These are phyloP conservation scores for Geotrypetes seraphini DNA, from an alignment of 2,797 vertebrate species.

Conservation along the genomic window DNA sequence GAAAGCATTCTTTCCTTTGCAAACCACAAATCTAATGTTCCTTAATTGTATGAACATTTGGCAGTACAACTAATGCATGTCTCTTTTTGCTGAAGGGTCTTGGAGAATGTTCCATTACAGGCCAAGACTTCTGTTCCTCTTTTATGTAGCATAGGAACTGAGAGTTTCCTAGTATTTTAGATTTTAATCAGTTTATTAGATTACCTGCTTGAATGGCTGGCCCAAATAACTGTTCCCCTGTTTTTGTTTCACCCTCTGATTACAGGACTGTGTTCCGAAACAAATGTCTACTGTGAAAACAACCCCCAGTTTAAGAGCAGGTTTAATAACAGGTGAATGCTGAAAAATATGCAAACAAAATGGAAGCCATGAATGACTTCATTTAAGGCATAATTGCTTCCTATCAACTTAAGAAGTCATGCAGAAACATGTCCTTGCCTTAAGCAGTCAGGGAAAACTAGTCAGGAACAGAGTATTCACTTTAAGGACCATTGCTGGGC, in stretches of 20 bases:
- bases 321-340: conserved; percentile 70
- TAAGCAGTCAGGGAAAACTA: conserved; percentile 52
- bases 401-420: conserved; percentile 74
- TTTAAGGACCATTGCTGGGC: conserved; percentile 60
- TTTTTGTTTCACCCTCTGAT: conserved; percentile 62
- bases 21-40: too few relatives aligned
- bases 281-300: conserved; percentile 66
- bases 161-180: conserved; percentile 56
- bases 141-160: too few relatives aligned
- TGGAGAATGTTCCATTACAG: too few relatives aligned
- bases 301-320: conserved; percentile 65
- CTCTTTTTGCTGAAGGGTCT: too few relatives aligned
- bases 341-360: conserved; percentile 73
- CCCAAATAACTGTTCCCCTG: conserved; percentile 58
- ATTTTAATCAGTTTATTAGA: conserved; percentile 55
- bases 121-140: too few relatives aligned
- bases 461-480: conserved; percentile 61
- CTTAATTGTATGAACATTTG: too few relatives aligned
- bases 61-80: too few relatives aligned
- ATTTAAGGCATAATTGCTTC: conserved; percentile 70
- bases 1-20: too few relatives aligned
- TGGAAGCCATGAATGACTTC: conserved; percentile 73
- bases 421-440: conserved; percentile 66
- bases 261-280: conserved; percentile 50
- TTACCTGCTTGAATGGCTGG: conserved; percentile 59